These are phyloP conservation scores for Cryptotermes secundus DNA, from an alignment of 1,140 invertebrate species.

Conservation along the genomic window DNA sequence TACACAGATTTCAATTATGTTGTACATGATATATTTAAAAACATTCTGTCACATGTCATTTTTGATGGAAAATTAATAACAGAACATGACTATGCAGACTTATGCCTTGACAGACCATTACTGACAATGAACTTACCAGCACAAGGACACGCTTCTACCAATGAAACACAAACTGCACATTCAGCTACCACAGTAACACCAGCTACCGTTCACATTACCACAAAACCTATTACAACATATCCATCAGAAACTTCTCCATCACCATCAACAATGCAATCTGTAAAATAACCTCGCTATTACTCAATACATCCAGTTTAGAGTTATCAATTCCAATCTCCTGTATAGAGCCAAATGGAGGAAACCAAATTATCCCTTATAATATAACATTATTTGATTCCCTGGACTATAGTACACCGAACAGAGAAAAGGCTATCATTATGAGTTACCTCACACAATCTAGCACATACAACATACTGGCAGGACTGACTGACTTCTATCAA, in stretches of 20 bases:
- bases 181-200: background rate
- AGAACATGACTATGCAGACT: background rate
- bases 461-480: background rate
- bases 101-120: background rate
- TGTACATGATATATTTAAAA: background rate
- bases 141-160: background rate
- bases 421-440: background rate
- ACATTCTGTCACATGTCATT: background rate
- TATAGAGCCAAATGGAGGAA: background rate
- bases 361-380: background rate
- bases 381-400: background rate
- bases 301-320: background rate
- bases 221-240: background rate
- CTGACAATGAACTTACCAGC: background rate
- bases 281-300: background rate
- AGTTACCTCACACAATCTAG: background rate
- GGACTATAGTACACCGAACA: background rate
- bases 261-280: background rate
- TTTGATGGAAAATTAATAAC: background rate
- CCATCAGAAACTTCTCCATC: background rate
- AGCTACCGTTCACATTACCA: too few relatives aligned
- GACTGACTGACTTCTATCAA: background rate
- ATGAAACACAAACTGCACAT: background rate
- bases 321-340: background rate
- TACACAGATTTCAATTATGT: background rate